A percentile compares a stretch with the other conserved stretches of the same genome.
Evolutionary conservation across 2,797 vertebrate species (phyloP).

Genomic region (Chelon labrosus): DNA sequence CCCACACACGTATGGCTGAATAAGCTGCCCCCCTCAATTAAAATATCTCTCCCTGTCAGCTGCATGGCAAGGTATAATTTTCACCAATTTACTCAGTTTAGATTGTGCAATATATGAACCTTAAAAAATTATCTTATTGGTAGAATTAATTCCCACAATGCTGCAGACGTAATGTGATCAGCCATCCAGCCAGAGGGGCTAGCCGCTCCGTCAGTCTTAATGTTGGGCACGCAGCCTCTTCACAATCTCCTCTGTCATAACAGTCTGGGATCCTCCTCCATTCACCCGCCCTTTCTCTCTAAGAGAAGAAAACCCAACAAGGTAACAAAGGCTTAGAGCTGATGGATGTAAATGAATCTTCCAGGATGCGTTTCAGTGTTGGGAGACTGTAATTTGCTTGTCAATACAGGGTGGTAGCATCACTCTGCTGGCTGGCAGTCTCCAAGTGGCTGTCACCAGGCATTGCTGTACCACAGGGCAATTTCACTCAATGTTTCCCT

Average conservation of each 20-base stretch:
- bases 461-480: conserved; percentile 92
- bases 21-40: conserved; percentile 90
- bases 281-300: conserved; percentile 50
- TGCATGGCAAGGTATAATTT: conserved; percentile 97
- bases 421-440: conserved; percentile 76
- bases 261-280: conserved; percentile 79
- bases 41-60: conserved; percentile 94
- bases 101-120: conserved; percentile 98
- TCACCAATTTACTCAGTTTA: conserved; percentile 97
- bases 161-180: conserved; percentile 91
- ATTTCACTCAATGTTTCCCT: conserved; percentile 96
- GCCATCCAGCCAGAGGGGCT: conserved; percentile 90
- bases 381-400: conserved; percentile 95
- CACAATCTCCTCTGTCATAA: conserved; percentile 91
- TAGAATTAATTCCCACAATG: conserved; percentile 98
- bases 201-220: conserved; percentile 94
- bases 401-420: conserved; percentile 89
- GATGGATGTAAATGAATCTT: conserved; percentile 92
- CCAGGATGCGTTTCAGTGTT: conserved; percentile 90
- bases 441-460: conserved; percentile 92
- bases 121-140: conserved; percentile 96
- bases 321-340: conserved; percentile 86
- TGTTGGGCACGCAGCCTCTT: conserved; percentile 87
- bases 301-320: conserved; percentile 71
- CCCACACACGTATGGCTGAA: conserved; percentile 53